These are phyloP conservation scores for Achlya flavicornis DNA, from an alignment of 2,888 invertebrate genomes.

Conservation along the genomic window DNA sequence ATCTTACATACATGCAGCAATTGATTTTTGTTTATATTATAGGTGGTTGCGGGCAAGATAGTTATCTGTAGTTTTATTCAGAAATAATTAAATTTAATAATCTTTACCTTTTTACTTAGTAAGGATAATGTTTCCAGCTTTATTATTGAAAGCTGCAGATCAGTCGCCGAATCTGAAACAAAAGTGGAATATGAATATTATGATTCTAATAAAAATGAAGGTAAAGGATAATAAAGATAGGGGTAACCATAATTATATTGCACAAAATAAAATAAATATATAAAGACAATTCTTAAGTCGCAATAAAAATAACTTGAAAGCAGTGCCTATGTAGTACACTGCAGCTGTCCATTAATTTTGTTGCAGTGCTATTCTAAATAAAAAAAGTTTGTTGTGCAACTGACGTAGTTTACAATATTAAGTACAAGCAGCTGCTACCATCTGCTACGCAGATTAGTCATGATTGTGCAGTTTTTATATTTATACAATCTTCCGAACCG, in stretches of 20 bases:
- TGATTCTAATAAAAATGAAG: not conserved
- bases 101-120: slow-evolving; percentile 36
- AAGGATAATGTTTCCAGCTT: slow-evolving; percentile 50
- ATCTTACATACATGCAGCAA: too few relatives aligned
- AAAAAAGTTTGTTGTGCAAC: slow-evolving; percentile 37
- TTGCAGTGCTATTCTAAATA: slow-evolving; percentile 21
- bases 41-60: too few relatives aligned
- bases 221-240: too few relatives aligned
- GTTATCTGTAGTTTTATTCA: not conserved
- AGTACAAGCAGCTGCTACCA: slow-evolving; percentile 39
- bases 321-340: slow-evolving; percentile 26
- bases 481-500: not conserved
- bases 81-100: not conserved
- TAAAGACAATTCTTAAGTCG: not conserved
- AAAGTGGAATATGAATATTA: slow-evolving; percentile 20
- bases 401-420: slow-evolving; percentile 34
- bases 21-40: too few relatives aligned
- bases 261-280: too few relatives aligned
- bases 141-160: slow-evolving; percentile 21
- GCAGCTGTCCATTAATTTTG: slow-evolving; percentile 45
- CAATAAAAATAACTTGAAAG: slow-evolving; percentile 28
- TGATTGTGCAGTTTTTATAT: slow-evolving; percentile 2
- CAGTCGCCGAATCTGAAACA: slow-evolving; percentile 49
- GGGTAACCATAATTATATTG: too few relatives aligned
- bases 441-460: not conserved